Conservation (phyloP, 2,113 vertebrate species). For the Aegotheles bennettii region DNA sequence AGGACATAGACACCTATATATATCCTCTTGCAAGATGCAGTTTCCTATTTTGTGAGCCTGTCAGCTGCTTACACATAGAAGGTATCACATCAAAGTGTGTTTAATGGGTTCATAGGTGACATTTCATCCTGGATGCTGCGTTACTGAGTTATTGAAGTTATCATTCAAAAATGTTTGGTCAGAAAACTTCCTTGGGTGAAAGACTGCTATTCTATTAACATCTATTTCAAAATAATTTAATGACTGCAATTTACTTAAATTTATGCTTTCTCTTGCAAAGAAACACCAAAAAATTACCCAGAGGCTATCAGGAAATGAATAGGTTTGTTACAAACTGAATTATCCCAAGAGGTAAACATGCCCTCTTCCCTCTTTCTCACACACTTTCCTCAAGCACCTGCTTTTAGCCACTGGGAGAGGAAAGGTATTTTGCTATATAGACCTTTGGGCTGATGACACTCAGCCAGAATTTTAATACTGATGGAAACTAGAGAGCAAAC, state of each 20-base stretch:
- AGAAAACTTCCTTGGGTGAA: not conserved
- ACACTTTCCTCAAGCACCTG: not conserved
- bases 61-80: not conserved
- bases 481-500: not conserved
- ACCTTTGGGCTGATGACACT: not conserved
- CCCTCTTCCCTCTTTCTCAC: not conserved
- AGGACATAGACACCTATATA: rapidly evolving
- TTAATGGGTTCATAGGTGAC: not conserved
- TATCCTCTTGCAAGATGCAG: not conserved
- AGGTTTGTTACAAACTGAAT: not conserved
- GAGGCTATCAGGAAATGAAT: not conserved
- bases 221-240: not conserved
- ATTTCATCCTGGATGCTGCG: not conserved
- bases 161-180: not conserved
- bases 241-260: not conserved
- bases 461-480: not conserved
- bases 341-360: not conserved
- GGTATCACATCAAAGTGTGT: not conserved
- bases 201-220: not conserved
- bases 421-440: not conserved
- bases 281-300: not conserved
- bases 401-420: not conserved
- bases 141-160: not conserved
- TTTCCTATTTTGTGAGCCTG: not conserved
- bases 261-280: not conserved